These are phyloP conservation scores for Xylocampa areola DNA, from an alignment of 2,888 invertebrate genomes.

Conservation along the genomic window DNA sequence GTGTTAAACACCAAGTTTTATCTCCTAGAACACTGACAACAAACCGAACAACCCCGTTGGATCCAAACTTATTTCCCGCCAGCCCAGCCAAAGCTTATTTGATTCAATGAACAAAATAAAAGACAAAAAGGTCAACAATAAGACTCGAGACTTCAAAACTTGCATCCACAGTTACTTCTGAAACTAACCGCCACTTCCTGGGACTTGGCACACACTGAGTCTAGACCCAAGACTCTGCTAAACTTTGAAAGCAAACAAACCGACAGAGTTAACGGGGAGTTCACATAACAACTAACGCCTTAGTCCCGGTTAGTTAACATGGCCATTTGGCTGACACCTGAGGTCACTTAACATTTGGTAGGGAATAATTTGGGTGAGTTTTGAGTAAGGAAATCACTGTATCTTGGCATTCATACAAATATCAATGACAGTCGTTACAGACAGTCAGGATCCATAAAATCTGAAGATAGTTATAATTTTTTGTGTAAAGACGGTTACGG, in stretches of 20 bases:
- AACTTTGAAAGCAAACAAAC: slow-evolving; percentile 57
- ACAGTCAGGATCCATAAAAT: too few species aligned
- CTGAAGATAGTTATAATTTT: too few species aligned
- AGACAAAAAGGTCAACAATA: slow-evolving; percentile 59
- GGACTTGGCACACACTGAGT: slow-evolving; percentile 48
- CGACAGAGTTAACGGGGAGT: slow-evolving; percentile 49
- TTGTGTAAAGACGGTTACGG: too few species aligned
- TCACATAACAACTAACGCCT: slow-evolving; percentile 47
- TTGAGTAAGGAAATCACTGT: too few species aligned
- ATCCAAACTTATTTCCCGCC: slow-evolving; percentile 32
- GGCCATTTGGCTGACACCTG: slow-evolving; percentile 35
- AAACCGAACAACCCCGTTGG: slow-evolving; percentile 24
- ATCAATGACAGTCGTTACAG: too few species aligned
- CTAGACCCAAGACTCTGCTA: slow-evolving; percentile 44
- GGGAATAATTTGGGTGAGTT: too few species aligned
- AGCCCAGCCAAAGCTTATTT: slow-evolving; percentile 48
- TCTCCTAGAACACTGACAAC: slow-evolving; percentile 19
- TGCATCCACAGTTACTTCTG: slow-evolving; percentile 55
- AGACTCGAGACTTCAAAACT: slow-evolving; percentile 53
- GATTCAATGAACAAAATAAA: slow-evolving; percentile 61
- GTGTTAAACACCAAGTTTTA: slow-evolving; percentile 7
- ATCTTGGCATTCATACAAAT: too few species aligned
- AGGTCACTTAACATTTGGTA: slow-evolving; percentile 6
- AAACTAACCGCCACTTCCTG: slow-evolving; percentile 55
- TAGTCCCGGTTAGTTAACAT: slow-evolving; percentile 47